Base-by-base conservation (phyloP, 2,797 vertebrate species). In the Oryzias dopingdopingensis region DNA sequence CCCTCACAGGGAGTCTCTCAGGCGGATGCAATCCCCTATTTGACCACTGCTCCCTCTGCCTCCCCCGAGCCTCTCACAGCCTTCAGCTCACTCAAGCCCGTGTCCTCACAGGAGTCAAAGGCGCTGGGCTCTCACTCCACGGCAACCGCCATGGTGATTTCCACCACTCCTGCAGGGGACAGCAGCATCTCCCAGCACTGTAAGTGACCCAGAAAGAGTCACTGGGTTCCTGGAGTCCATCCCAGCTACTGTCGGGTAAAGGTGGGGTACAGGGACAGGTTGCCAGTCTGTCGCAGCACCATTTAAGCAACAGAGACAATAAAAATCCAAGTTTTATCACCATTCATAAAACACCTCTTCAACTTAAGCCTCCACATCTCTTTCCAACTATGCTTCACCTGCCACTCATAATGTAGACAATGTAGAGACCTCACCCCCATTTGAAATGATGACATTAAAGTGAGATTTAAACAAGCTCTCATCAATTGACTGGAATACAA, bases 111-210 rank as follows among this genome's bases (percentile, higher is more conserved):
- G 54, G 83, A 85, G 66, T 87, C 75, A 0, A 76, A 85, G 70
- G 70, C 76, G 0, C 8, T 70, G 49, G 85, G 81, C 42, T 81
- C 87, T 42, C 77, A 87, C 62, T 72, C 82, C 43, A 84, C 59
- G 0, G 88, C 84, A 73, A 59, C 51, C 8, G 70, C 84, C 13
- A 79, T 60, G 74, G 80, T 86, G 42, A 68, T 85, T 15, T 89
- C 85, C 69, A 89, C 90, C 52, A 90, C 88, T 2, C 88, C 91
- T 42, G 90, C 91, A 4, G 93, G 91, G 58, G 94, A 94, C 87
- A 96, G 92, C 90, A 97, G 94, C 79, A 84, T 96, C 55, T 98
- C 95, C 10, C 94, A 96, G 61, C 96, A 96, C 86, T 95, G 96
- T 98, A 86, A 95, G 26, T 37, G 32, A 37, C 32, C 32, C 32